Percentiles rank a stretch among this genome's conserved stretches.
Conservation (phyloP, 2,888 invertebrate genomes). For the Petrolisthes manimaculis region DNA sequence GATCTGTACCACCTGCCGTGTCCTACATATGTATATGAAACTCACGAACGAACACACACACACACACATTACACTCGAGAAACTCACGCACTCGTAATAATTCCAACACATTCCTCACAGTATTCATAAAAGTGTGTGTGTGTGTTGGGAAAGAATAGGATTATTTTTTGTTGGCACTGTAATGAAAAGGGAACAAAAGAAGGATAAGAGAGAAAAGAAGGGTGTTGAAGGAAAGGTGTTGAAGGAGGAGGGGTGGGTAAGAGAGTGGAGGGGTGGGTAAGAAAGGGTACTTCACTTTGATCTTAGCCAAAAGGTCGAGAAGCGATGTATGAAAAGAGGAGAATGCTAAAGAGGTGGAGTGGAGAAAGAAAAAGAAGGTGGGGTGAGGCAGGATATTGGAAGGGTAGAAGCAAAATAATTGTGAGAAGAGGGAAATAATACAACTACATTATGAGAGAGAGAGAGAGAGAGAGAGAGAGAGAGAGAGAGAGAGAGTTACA, state of each 20-base stretch:
- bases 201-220: not conserved
- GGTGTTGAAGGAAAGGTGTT: not conserved
- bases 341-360: not conserved
- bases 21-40: not conserved
- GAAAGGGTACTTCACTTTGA: not conserved
- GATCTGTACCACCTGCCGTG: not conserved
- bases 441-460: not conserved
- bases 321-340: not conserved
- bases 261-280: not conserved
- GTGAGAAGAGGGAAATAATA: not conserved
- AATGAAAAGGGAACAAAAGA: too few relatives aligned
- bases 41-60: conserved; percentile 20
- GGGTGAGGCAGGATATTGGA: not conserved
- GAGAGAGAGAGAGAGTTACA: not conserved
- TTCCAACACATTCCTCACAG: not conserved
- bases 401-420: not conserved
- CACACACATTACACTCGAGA: conserved; percentile 8
- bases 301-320: not conserved
- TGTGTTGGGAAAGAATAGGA: not conserved
- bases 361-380: not conserved
- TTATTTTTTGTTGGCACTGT: too few relatives aligned
- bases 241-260: not conserved
- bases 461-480: conserved; percentile 10
- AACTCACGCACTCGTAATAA: not conserved
- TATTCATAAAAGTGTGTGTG: not conserved